Evolutionary conservation across 2,797 vertebrate genomes (phyloP), one percentile per base, ranked within the genome.

Genomic region (Botia kubotai): DNA sequence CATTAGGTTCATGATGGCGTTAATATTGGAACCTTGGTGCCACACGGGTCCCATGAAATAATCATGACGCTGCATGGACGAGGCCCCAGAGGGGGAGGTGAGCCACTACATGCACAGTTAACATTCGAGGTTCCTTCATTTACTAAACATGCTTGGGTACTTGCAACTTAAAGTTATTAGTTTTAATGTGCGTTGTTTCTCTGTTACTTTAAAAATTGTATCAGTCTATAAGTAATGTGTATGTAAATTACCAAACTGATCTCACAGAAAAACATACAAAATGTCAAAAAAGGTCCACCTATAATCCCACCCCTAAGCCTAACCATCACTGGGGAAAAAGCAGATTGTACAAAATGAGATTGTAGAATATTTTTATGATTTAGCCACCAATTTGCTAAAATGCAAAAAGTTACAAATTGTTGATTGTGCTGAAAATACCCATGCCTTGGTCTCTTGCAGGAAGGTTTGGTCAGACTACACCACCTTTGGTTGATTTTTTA

Each of bases 391-490:
- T 29, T 29, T 29, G 29, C 29, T 29, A 2, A 29, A 29, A 29
- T 29, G 29, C 29, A 29, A 29, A 29, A 29, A 29, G 29, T 29
- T 29, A 29, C 29, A 29, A 29, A 29, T 29, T 29, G 29, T 29
- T 4, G 4, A 2, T 2, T 2, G 29, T 43, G 8, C 1, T 43
- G 7, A 55, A 17, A 33, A 36, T 26, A 3, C 6, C 14, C n/a
- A 6, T 58, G 19, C 2, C 26, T 85, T 69, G 39, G 13, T 87
- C 2, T 33, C 79, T 89, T 90, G 81, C 90, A 99, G 98, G 98
- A 89, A 95, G 96, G 88, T 99, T 99, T 93, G 98, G 98, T 79
- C 98, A 99, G 88, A 98, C 97, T 14, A 99, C 98, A 2, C 98
- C 98, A 29, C 98, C 98, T 0, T 94, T 99, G 80, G 98, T 99